These are phyloP conservation scores for Papilio elwesi DNA, from an alignment of 2,888 invertebrate genomes.

Conservation along the genomic window DNA sequence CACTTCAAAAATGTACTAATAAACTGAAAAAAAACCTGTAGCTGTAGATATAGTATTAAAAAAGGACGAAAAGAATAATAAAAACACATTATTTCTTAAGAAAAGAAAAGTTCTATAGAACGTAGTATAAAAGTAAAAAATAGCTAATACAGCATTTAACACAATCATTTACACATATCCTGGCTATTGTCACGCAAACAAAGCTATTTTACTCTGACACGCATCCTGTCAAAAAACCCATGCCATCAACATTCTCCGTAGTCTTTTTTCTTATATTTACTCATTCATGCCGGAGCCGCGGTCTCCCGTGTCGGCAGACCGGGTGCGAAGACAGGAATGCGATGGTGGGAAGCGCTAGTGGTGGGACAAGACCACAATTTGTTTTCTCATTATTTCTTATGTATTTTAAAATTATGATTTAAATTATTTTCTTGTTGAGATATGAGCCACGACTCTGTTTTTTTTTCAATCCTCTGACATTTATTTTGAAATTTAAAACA, in stretches of 20 bases:
- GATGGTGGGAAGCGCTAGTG: constrained; percentile 24
- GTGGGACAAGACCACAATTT: not conserved
- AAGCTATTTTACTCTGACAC: constrained; percentile 15
- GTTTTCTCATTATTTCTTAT: not conserved
- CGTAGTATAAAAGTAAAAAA: not conserved
- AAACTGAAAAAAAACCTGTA: too few species aligned
- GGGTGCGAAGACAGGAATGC: constrained; percentile 50
- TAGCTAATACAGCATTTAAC: not conserved
- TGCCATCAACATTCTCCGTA: constrained; percentile 55
- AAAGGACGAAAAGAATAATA: too few species aligned
- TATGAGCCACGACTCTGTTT: too few species aligned
- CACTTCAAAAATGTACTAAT: too few species aligned
- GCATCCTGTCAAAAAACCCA: constrained; percentile 41
- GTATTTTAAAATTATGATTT: too few species aligned
- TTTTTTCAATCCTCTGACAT: too few species aligned
- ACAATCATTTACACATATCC: not conserved
- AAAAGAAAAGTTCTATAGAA: too few species aligned
- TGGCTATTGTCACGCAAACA: constrained; percentile 3
- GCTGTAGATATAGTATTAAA: too few species aligned
- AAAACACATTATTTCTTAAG: too few species aligned
- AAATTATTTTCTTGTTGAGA: too few species aligned
- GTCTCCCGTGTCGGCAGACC: constrained; percentile 62
- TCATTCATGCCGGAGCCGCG: constrained; percentile 69
- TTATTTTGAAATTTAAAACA: too few species aligned
- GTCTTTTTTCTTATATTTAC: constrained; percentile 63